Evolutionary conservation across 1,140 invertebrate species (phyloP), one percentile per base, ranked within the genome.

Genomic region (Elymnias hypermnestra): DNA sequence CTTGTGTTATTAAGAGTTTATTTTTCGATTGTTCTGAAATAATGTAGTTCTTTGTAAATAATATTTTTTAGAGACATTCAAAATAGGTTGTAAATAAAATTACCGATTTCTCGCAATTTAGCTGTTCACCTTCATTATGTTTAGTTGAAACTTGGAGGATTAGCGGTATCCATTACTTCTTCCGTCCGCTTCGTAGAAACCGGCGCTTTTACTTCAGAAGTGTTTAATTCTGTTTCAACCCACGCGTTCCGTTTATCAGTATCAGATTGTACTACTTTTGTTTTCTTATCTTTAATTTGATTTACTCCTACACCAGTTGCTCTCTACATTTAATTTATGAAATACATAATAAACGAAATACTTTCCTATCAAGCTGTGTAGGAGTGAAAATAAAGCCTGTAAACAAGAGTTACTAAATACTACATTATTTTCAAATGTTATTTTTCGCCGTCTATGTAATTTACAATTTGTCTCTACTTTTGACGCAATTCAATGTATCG

Each of bases 51-150:
- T 48, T 33, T 40, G 40, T 40, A 48, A 40, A 40, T 40, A 35
- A n/a, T 48, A 33, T 28, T 6, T 25, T 21, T 33, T 33, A 18
- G 13, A 14, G 23, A 25, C 26, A 48, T 42, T 45, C 41, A 65
- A 57, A 58, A 48, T 50, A 50, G 31, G 31, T 35, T 12, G 39
- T 44, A 48, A 53, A 47, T 50, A 51, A 63, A 61, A 64, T 59
- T 44, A 54, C 55, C 41, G 49, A 53, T 55, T 52, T 36, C 53
- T 37, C 44, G 46, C 31, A 51, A 55, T 66, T 62, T 61, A 60
- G 48, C 41, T 50, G 53, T 58, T 63, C 57, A 53, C 56, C 53
- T 72, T 73, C 71, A 70, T 79, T 76, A 76, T 42, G 50, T 26
- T 45, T 45, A 63, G 49, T 63, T 22, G 57, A 40, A 14, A 38